Conservation (phyloP, 2,113 vertebrate species). For the Lates calcarifer region DNA sequence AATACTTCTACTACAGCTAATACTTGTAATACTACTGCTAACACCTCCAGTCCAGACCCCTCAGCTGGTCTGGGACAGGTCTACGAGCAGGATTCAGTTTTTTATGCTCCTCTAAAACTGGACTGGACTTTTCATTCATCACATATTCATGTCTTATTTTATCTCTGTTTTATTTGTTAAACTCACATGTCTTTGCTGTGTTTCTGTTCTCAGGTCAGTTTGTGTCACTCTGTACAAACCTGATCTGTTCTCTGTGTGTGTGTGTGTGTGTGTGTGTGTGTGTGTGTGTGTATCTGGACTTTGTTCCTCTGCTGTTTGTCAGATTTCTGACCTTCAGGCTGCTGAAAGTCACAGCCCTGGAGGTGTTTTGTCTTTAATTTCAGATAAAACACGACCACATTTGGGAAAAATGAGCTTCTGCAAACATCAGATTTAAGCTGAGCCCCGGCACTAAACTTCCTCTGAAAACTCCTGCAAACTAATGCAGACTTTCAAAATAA, state of each 20-base stretch:
- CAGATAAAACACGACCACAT: not conserved
- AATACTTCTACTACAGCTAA: too few relatives aligned
- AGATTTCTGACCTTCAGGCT: constrained; percentile 39
- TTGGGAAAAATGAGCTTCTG: not conserved
- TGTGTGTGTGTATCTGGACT: constrained; percentile 30
- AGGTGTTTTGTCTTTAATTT: not conserved
- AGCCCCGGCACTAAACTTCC: not conserved
- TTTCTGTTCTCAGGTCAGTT: not conserved
- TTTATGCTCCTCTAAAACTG: too few relatives aligned
- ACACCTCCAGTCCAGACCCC: too few relatives aligned
- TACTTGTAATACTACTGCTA: too few relatives aligned
- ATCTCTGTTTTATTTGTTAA: too few relatives aligned
- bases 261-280: not conserved
- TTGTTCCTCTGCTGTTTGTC: constrained; percentile 42
- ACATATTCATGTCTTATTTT: too few relatives aligned
- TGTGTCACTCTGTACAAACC: not conserved
- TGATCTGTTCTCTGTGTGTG: not conserved
- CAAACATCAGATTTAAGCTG: not conserved
- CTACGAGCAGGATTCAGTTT: too few relatives aligned
- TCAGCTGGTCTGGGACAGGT: too few relatives aligned
- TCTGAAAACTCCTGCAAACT: not conserved
- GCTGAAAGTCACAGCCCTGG: not conserved
- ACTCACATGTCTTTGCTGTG: too few relatives aligned
- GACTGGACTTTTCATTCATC: too few relatives aligned
- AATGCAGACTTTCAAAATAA: constrained; percentile 32